Evolutionary conservation across 2,797 vertebrate species (phyloP), one percentile per base, ranked within the genome.

Genomic region (Chelmon rostratus): DNA sequence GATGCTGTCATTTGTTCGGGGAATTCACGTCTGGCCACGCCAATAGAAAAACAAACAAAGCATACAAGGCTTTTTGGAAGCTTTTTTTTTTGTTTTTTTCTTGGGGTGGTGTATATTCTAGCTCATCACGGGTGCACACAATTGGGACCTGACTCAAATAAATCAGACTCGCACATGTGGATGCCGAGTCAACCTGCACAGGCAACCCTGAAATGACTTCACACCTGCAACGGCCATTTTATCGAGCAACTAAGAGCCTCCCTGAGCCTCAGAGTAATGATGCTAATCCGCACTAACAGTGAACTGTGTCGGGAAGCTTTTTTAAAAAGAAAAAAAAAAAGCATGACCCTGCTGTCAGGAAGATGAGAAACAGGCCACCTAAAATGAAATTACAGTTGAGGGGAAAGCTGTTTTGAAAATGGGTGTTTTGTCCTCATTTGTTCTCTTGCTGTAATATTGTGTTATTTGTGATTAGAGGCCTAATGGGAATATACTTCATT

Each of bases 221-320:
- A 87, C 84, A 91, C 88, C 70, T 61, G 83, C 86, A 78, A 84
- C 85, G 62, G 92, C 85, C 93, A 91, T 94, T 92, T 95, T 92
- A 86, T 73, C 75, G 83, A 86, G 88, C 78, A 64, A 83, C 49
- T 50, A 28, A 59, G 21, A 61, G 40, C 71, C 68, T 86, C 40
- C 65, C 56, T 15, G 35, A 78, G 54, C 68, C 56, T 66, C 6
- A n/a, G 58, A 68, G 57, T 35, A 63, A 70, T 62, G 74, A 86
- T 38, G 50, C 49, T 58, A 68, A 79, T 83, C 65, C 75, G 76
- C 53, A 83, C 53, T 21, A 84, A 47, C 50, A 78, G 31, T 69
- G 62, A 78, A 73, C 56, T 68, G 78, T 83, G 64, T 75, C 50
- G n/a, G 15, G 40, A 54, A 56, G 69, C 83, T 56, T 12, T 3